Conservation (phyloP, 2,797 vertebrate species). For the Harpagifer antarcticus region DNA sequence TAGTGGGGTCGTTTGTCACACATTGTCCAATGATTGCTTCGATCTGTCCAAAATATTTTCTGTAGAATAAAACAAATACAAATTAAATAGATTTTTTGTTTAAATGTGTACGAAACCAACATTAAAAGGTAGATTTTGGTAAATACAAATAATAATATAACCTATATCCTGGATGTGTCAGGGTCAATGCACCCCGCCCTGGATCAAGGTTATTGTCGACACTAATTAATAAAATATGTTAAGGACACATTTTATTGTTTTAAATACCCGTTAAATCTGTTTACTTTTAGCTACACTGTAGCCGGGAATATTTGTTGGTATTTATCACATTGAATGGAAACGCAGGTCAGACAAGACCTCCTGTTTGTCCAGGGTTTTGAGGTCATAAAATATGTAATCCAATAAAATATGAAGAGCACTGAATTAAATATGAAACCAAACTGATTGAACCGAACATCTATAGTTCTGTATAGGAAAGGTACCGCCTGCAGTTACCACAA, state of each 20-base stretch:
- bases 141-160: background rate
- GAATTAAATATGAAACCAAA: slow-evolving; percentile 76
- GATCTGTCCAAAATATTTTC: background rate
- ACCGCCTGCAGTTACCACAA: background rate
- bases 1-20: too few relatives aligned
- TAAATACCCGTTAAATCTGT: background rate
- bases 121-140: background rate
- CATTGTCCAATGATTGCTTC: background rate
- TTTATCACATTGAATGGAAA: slow-evolving; percentile 50
- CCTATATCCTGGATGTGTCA: background rate
- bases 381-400: slow-evolving; percentile 72
- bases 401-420: slow-evolving; percentile 74
- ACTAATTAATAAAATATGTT: background rate
- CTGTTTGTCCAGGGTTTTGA: slow-evolving; percentile 65
- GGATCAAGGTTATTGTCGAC: background rate
- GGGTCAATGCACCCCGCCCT: background rate
- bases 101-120: background rate
- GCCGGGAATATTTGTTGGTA: slow-evolving; percentile 41
- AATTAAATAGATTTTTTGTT: too few relatives aligned
- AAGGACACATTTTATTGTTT: background rate
- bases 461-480: slow-evolving; percentile 10
- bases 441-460: slow-evolving; percentile 39
- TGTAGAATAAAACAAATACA: background rate
- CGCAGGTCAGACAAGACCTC: slow-evolving; percentile 32
- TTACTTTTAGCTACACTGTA: background rate